These are phyloP conservation scores for Diplodus sargus DNA, from an alignment of 2,797 vertebrate species.

Conservation along the genomic window DNA sequence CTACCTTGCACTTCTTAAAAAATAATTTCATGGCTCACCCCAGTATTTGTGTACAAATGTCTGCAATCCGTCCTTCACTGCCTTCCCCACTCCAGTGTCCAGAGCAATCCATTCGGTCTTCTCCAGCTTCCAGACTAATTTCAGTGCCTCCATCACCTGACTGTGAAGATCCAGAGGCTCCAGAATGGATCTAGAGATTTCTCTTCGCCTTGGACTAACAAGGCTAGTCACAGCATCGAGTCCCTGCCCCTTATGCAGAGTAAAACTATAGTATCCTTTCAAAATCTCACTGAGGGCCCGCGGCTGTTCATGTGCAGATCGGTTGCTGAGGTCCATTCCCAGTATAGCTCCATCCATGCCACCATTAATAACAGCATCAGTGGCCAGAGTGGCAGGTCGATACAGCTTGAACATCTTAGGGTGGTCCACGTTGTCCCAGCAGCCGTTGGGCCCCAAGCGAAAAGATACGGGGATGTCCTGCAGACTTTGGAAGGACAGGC, in stretches of 20 bases:
- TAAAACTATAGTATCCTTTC: slow-evolving; percentile 83
- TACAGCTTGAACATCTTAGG: slow-evolving; percentile 85
- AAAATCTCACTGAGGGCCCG: slow-evolving; percentile 81
- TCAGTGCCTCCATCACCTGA: slow-evolving; percentile 80
- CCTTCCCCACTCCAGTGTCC: slow-evolving; percentile 69
- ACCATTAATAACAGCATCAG: slow-evolving; percentile 87
- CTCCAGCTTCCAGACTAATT: slow-evolving; percentile 77
- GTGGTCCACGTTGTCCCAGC: slow-evolving; percentile 86
- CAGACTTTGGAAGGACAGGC: slow-evolving; percentile 82
- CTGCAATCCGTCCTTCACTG: slow-evolving; percentile 72
- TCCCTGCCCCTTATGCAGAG: slow-evolving; percentile 51
- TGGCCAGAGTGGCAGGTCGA: slow-evolving; percentile 73
- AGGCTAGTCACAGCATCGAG: slow-evolving; percentile 64
- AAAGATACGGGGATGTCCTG: slow-evolving; percentile 39
- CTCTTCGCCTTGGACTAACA: slow-evolving; percentile 77
- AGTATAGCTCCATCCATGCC: slow-evolving; percentile 90
- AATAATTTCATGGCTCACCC: slow-evolving; percentile 78
- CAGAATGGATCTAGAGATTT: slow-evolving; percentile 76
- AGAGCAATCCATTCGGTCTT: slow-evolving; percentile 72
- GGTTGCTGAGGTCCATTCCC: slow-evolving; percentile 73
- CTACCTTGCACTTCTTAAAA: not conserved
- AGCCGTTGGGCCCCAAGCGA: slow-evolving; percentile 84
- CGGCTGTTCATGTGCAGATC: slow-evolving; percentile 36
- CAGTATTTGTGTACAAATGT: slow-evolving; percentile 86
- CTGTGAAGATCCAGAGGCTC: slow-evolving; percentile 70